Base-by-base conservation (phyloP, 2,888 invertebrate species). In the Cephalotes varians region DNA sequence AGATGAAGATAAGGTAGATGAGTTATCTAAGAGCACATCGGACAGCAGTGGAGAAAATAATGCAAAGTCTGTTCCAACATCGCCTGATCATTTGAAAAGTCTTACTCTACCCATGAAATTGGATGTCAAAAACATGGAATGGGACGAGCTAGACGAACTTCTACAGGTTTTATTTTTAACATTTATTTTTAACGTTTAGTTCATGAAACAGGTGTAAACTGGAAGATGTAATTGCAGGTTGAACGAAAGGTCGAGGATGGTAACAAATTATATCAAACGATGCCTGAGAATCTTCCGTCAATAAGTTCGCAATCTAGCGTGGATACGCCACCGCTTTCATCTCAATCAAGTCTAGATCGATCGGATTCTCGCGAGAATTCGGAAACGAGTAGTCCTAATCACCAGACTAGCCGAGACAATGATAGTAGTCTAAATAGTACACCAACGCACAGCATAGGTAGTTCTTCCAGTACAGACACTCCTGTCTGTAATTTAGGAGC, bases 61-160 rank as follows among this genome's bases (percentile, higher is more conserved):
- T 79, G 80, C 91, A 40, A 93, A 92, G 74, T 94, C 93, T 25
- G 89, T 92, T 64, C 92, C 93, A 44, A 87, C 92, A n/a, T 94
- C 94, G 60, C 94, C 94, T 0, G 94, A 94, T 89, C 93, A 94
- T 85, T 87, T 94, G 1, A 95, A 95, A 85, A 94, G 94, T 85
- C 91, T 95, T 51, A 97, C 97, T 4, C 94, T 97, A 87, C 97
- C 97, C 18, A 95, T 96, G 72, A 97, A 97, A 92, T 93, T 97
- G 84, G 96, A 96, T 90, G 95, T 96, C 34, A 96, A 96, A 88
- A 96, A 96, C 82, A 94, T 96, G 91, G 96, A 97, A 90, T 96
- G 97, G 96, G 97, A 97, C 92, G 97, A 97, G 91, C 94, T 97
- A 54, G 97, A 97, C 92, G 96, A 97, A 88, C 93, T 97, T 47